Base-by-base conservation (phyloP, 2,797 vertebrate species). In the Clarias platycephalus region DNA sequence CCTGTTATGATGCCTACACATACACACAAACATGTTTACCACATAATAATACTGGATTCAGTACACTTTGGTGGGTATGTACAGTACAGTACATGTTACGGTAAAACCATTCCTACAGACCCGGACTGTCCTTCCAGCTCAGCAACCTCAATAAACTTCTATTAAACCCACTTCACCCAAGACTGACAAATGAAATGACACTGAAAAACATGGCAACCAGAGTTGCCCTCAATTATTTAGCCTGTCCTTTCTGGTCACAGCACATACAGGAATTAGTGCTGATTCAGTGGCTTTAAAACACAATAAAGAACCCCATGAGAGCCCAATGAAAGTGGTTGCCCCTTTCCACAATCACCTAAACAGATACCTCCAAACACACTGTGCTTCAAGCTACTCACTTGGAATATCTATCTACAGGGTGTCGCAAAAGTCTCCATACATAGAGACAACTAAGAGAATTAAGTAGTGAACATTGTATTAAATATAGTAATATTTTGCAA, bases 121-220 rank as follows among this genome's bases (percentile, higher is more conserved):
- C 55, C 18, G 26, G 28, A 58, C 8, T 77, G 5, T 64, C 20
- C 44, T 78, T 86, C 44, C 58, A 79, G 80, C 66, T 79, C 57
- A 84, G 68, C 67, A 62, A 53, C 18, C 53, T 64, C 58, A 79
- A 75, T 81, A 49, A 68, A 82, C 60, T 82, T 67, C 62, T 81
- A 70, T 78, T 75, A 74, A 79, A 44, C 53, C 49, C 53, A n/a
- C n/a, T 77, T 70, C 58, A 66, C 72, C 13, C n/a, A n/a, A 67
- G 49, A 12, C 60, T 74, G 68, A 37, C 77, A 58, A 71, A 76
- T 72, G 68, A 80, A 64, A 64, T 81, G 68, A 66, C 28, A 57
- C 60, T 22, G 77, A 84, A 72, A 84, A 84, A 55, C 37, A 44
- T 20, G 26, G 22, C 71, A 28, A 62, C 7, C 7, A 15, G 49